Evolutionary conservation across 2,113 vertebrate species (phyloP).

Genomic region (Cephalopholis sonnerati): DNA sequence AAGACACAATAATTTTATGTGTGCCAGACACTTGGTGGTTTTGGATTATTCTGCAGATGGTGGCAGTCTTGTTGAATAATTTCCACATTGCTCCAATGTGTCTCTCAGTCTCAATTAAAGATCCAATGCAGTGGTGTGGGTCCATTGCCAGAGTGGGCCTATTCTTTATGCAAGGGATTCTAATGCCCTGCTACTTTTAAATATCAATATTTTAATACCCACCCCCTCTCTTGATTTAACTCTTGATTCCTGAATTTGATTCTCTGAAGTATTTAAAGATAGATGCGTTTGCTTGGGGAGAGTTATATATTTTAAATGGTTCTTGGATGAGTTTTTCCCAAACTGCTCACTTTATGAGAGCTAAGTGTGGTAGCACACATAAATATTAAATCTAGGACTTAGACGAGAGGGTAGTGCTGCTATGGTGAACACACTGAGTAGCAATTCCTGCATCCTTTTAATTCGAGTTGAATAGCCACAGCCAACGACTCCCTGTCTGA

Average conservation of each 20-base stretch:
- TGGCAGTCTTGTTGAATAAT: constrained; percentile 69
- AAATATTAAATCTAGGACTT: constrained; percentile 64
- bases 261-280: constrained; percentile 56
- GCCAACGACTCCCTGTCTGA: constrained; percentile 55
- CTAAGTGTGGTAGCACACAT: constrained; percentile 50
- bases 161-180: constrained; percentile 50
- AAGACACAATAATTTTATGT: constrained; percentile 61
- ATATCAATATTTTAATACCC: constrained; percentile 26
- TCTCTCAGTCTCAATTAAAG: constrained; percentile 60
- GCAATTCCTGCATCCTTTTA: constrained; percentile 64
- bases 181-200: constrained; percentile 24
- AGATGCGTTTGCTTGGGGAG: constrained; percentile 53
- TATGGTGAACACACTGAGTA: constrained; percentile 49
- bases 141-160: constrained; percentile 32
- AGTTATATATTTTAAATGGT: constrained; percentile 56
- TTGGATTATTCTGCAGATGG: constrained; percentile 73
- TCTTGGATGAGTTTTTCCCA: constrained; percentile 47
- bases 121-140: constrained; percentile 38
- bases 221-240: constrained; percentile 25
- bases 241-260: constrained; percentile 47
- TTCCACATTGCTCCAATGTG: constrained; percentile 69
- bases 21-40: constrained; percentile 70
- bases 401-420: constrained; percentile 42
- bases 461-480: constrained; percentile 65
- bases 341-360: constrained; percentile 38